phyloP scores from a whole-genome alignment of 2,888 invertebrate genomes.

The Dasypolia templi region DNA sequence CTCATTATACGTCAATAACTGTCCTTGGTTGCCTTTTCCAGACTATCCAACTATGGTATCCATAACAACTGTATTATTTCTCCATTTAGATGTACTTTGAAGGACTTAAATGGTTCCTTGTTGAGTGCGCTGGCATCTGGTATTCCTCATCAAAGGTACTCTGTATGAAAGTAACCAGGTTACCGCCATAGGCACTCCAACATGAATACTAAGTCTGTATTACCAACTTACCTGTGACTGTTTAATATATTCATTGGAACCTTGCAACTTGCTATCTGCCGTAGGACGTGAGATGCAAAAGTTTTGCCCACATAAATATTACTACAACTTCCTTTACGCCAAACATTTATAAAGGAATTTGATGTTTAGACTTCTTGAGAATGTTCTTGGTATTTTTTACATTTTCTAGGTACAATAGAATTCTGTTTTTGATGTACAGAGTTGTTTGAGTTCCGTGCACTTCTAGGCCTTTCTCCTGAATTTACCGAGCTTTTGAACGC shows the following conservation, averaged over 20 bases:
- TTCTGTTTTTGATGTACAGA: constrained; percentile 19
- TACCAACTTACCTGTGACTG: constrained; percentile 74
- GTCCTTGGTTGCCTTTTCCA: constrained; percentile 45
- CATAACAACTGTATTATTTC: constrained; percentile 54
- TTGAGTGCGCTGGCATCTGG: constrained; percentile 47
- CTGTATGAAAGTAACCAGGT: constrained; percentile 71
- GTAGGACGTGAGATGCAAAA: constrained; percentile 76
- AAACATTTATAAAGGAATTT: constrained; percentile 58
- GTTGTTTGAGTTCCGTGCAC: constrained; percentile 16
- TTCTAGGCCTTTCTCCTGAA: constrained; percentile 5
- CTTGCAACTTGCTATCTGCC: constrained; percentile 75
- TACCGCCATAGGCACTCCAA: constrained; percentile 70
- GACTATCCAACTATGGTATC: constrained; percentile 53
- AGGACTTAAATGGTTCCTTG: constrained; percentile 45
- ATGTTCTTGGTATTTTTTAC: constrained; percentile 41
- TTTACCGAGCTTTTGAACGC: constrained; percentile 18
- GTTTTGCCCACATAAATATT: constrained; percentile 71
- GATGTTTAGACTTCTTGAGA: constrained; percentile 50
- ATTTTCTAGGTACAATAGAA: constrained; percentile 31
- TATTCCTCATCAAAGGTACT: constrained; percentile 62
- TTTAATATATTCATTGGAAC: constrained; percentile 86
- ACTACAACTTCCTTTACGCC: constrained; percentile 50
- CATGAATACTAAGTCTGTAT: constrained; percentile 83
- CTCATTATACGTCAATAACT: constrained; percentile 54
- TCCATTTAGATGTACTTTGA: constrained; percentile 52